phyloP scores from a whole-genome alignment of 2,797 vertebrate species.

The Parauchenoglanis punctatus region DNA sequence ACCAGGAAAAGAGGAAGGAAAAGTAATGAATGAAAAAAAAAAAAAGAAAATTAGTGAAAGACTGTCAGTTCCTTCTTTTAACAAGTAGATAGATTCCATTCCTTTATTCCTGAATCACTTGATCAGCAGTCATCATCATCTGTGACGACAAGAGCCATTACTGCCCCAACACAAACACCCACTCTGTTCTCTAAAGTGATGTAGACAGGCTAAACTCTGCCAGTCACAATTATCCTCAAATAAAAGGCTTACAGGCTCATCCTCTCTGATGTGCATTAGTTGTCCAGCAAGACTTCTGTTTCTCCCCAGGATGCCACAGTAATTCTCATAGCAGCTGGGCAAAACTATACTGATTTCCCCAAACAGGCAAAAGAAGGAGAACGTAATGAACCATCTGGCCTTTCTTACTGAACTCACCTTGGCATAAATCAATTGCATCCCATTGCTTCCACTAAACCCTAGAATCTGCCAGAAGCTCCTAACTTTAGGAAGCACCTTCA shows the following conservation, averaged over 20 bases:
- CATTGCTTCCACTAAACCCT: neutral
- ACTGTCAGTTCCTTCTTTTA: neutral
- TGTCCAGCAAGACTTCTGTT: neutral
- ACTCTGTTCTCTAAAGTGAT: conserved; percentile 22
- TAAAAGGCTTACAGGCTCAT: conserved; percentile 29
- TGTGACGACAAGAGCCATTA: conserved; percentile 6
- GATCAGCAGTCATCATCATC: conserved; percentile 3
- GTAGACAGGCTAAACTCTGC: conserved; percentile 26
- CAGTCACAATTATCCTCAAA: conserved; percentile 40
- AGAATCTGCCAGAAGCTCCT: conserved; percentile 8
- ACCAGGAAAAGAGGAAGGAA: neutral
- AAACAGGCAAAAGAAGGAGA: neutral
- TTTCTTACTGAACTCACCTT: conserved; percentile 1
- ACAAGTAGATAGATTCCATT: neutral
- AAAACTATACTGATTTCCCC: conserved; percentile 6
- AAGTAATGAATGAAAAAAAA: neutral
- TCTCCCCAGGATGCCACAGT: neutral
- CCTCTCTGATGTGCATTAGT: neutral
- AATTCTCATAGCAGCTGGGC: conserved; percentile 7
- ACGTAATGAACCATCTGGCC: conserved; percentile 21
- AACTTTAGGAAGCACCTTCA: neutral
- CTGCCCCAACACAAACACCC: neutral
- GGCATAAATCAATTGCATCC: neutral
- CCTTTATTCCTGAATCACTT: neutral
- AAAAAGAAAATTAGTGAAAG: neutral